phyloP scores from a whole-genome alignment of 1,140 invertebrate species.

The Cotesia glomerata region DNA sequence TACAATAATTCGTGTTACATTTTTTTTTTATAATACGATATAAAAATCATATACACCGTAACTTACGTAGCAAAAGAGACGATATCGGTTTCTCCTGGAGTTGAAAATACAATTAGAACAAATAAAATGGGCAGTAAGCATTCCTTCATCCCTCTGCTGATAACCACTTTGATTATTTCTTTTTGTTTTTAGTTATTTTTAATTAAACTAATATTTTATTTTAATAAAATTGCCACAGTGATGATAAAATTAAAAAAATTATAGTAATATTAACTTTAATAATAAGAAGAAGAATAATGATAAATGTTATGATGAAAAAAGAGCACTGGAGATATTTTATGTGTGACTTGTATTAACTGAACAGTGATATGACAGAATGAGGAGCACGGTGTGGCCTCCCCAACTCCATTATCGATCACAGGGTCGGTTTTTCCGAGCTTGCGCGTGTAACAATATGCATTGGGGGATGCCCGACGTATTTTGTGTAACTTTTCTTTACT shows the following conservation, averaged over 20 bases:
- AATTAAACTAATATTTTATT: not conserved
- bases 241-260: not conserved
- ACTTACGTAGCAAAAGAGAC: slow-evolving; percentile 56
- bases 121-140: slow-evolving; percentile 44
- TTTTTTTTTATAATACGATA: not conserved
- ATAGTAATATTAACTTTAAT: not conserved
- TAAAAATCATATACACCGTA: not conserved
- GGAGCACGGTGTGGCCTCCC: slow-evolving; percentile 12
- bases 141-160: slow-evolving; percentile 43
- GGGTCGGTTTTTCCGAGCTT: slow-evolving; percentile 32
- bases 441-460: slow-evolving; percentile 22
- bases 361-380: slow-evolving; percentile 11
- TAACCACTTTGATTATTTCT: no score
- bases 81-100: slow-evolving; percentile 45
- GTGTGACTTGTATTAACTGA: not conserved
- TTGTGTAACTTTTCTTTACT: not conserved
- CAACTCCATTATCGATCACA: slow-evolving; percentile 34
- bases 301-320: slow-evolving; percentile 14
- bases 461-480: not conserved
- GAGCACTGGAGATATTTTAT: not conserved
- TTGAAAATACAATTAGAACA: slow-evolving; percentile 49
- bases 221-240: not conserved
- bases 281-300: not conserved
- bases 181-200: not conserved
- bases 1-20: no score